Percentiles rank a stretch among this genome's conserved stretches.
Conservation (phyloP, 2,888 invertebrate genomes). For the Scaptomyza polygonia region DNA sequence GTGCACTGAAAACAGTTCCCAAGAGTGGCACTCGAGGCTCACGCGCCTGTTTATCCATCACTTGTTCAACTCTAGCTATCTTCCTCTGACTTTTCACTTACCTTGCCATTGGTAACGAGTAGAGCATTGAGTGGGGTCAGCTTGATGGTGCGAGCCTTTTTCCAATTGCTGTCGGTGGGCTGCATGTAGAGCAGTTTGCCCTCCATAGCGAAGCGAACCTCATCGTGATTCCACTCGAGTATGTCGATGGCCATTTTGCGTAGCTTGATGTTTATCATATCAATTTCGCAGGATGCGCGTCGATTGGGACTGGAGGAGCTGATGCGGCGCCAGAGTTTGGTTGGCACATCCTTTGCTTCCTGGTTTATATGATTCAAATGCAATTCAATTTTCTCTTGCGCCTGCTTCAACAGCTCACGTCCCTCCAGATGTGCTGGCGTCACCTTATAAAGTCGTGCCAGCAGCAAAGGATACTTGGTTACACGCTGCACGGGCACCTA, state of each 20-base stretch:
- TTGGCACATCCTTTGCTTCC: slow-evolving; percentile 95
- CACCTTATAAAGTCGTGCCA: slow-evolving; percentile 95
- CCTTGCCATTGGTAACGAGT: slow-evolving; percentile 96
- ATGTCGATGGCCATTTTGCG: slow-evolving; percentile 97
- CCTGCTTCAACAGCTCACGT: slow-evolving; percentile 92
- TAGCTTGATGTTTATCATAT: slow-evolving; percentile 94
- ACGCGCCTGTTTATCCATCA: neutral
- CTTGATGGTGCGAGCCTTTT: slow-evolving; percentile 94
- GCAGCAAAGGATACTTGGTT: slow-evolving; percentile 96
- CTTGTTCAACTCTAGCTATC: neutral
- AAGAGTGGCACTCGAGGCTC: slow-evolving; percentile 12
- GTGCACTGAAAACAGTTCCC: neutral
- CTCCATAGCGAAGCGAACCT: slow-evolving; percentile 95
- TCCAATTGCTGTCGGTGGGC: slow-evolving; percentile 96
- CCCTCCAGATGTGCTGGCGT: slow-evolving; percentile 94
- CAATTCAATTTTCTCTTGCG: slow-evolving; percentile 96
- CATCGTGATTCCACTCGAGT: slow-evolving; percentile 97
- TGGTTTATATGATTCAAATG: slow-evolving; percentile 97
- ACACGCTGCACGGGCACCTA: slow-evolving; percentile 97
- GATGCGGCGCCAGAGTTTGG: slow-evolving; percentile 95
- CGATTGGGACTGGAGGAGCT: slow-evolving; percentile 89
- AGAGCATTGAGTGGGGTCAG: slow-evolving; percentile 94
- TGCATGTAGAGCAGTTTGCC: slow-evolving; percentile 94
- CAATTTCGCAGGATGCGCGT: slow-evolving; percentile 92
- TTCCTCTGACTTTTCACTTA: slow-evolving; percentile 79